phyloP scores from a whole-genome alignment of 2,888 invertebrate species.

The Drosophila borealis region DNA sequence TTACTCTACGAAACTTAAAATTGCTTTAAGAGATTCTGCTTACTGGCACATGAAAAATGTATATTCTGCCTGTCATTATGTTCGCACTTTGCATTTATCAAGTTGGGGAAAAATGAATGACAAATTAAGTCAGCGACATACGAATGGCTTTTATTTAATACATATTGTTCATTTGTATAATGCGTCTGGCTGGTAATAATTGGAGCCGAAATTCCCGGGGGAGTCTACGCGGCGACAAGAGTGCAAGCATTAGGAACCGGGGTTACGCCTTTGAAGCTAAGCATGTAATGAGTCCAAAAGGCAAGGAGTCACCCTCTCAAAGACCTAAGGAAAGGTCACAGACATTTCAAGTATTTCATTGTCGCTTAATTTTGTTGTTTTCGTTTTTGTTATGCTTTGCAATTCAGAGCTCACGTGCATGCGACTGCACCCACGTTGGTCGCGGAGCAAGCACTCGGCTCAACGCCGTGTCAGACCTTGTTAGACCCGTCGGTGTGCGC shows the following conservation, averaged over 20 bases:
- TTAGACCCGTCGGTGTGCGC: slow-evolving; percentile 35
- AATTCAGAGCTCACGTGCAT: slow-evolving; percentile 53
- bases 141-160: slow-evolving; percentile 17
- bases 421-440: slow-evolving; percentile 45
- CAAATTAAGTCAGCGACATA: slow-evolving; percentile 21
- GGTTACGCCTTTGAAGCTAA: slow-evolving; percentile 37
- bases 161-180: slow-evolving; percentile 62
- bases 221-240: slow-evolving; percentile 42
- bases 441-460: not conserved
- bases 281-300: slow-evolving; percentile 1
- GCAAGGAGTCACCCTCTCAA: not conserved
- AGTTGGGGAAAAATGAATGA: slow-evolving; percentile 13
- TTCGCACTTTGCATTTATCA: slow-evolving; percentile 13
- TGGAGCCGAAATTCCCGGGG: slow-evolving; percentile 46
- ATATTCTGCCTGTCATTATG: not conserved
- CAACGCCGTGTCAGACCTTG: slow-evolving; percentile 9
- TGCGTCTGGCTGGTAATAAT: slow-evolving; percentile 66
- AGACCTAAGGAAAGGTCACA: slow-evolving; percentile 65
- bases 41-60: no score
- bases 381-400: slow-evolving; percentile 34
- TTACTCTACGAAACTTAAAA: no score
- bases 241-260: slow-evolving; percentile 19
- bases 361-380: slow-evolving; percentile 65
- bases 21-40: no score
- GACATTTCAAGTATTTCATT: slow-evolving; percentile 75